Conservation (phyloP, 2,888 invertebrate species). For the Mimachlamys varia region DNA sequence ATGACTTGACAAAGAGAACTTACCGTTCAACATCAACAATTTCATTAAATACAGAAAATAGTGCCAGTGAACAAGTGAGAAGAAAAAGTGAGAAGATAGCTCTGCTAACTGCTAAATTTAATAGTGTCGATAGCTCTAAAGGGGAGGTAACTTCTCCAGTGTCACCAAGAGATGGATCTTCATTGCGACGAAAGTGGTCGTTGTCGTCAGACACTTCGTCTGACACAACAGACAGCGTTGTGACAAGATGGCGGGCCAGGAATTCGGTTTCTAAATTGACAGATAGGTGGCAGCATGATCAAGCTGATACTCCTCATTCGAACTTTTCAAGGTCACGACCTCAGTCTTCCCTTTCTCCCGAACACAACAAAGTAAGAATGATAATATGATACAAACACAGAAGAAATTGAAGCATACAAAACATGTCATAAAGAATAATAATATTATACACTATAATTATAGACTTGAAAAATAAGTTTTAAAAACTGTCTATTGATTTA, state of each 20-base stretch:
- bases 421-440: too few species aligned
- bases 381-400: not conserved
- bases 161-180: slow-evolving; percentile 42
- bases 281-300: slow-evolving; percentile 54
- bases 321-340: slow-evolving; percentile 45
- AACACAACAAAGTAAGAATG: slow-evolving; percentile 45
- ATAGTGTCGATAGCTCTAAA: not conserved
- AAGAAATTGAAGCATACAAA: too few species aligned
- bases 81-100: slow-evolving; percentile 37
- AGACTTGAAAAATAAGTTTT: too few species aligned
- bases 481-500: too few species aligned
- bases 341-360: slow-evolving; percentile 40
- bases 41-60: not conserved
- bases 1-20: not conserved
- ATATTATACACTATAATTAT: too few species aligned
- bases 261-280: slow-evolving; percentile 52
- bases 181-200: slow-evolving; percentile 48
- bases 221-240: slow-evolving; percentile 36
- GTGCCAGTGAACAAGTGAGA: slow-evolving; percentile 7
- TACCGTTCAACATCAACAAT: slow-evolving; percentile 7
- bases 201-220: slow-evolving; percentile 48
- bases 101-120: slow-evolving; percentile 47
- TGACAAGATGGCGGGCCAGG: slow-evolving; percentile 41
- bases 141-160: slow-evolving; percentile 28
- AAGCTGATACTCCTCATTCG: not conserved